Evolutionary conservation across 2,113 vertebrate genomes (phyloP).

Genomic region (Anarrhichthys ocellatus): DNA sequence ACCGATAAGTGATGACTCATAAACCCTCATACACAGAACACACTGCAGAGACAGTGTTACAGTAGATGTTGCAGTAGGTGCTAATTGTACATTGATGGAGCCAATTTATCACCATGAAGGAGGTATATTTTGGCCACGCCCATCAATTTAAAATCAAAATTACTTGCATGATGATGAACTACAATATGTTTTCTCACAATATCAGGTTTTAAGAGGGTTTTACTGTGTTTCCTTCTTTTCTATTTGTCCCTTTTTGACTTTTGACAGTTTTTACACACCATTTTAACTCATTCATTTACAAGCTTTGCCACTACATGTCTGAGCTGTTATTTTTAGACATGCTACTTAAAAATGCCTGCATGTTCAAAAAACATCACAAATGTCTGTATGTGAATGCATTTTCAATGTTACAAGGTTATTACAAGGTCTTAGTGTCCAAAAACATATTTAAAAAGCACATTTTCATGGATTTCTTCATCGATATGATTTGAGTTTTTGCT

Average conservation of each 20-base stretch:
- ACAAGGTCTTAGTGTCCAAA: background rate
- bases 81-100: background rate
- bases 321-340: background rate
- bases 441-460: no score
- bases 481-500: no score
- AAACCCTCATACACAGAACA: background rate
- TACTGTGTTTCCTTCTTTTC: background rate
- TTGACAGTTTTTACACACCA: background rate
- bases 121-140: background rate
- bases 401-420: background rate
- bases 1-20: slow-evolving; percentile 1
- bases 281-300: background rate
- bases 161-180: background rate
- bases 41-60: background rate
- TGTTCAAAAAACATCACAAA: background rate
- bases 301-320: background rate
- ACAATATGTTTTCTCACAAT: background rate
- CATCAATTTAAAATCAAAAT: slow-evolving; percentile 4
- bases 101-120: background rate
- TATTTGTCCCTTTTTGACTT: background rate
- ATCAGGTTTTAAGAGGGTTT: background rate
- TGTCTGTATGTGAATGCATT: background rate
- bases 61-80: background rate
- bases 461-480: no score
- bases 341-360: background rate